Conservation (phyloP, 2,113 vertebrate species). For the Microtus ochrogaster region DNA sequence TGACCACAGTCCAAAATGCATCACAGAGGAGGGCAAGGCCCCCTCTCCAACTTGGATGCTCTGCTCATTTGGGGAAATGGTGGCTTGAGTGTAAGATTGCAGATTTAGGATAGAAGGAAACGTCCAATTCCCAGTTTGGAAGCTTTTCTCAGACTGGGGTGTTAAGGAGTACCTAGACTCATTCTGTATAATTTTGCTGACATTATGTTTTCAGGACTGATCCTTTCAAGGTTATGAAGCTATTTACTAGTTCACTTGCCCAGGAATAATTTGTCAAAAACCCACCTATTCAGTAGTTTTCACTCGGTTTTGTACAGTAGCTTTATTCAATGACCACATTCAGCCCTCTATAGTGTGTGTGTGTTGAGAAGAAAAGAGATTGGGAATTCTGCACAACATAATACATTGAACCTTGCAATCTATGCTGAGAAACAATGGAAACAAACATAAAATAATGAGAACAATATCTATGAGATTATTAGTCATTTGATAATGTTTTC, state of each 20-base stretch:
- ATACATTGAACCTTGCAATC: background rate
- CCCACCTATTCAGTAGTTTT: background rate
- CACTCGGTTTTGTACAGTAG: background rate
- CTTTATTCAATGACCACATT: background rate
- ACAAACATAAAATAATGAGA: constrained; percentile 15
- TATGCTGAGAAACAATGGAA: constrained; percentile 6
- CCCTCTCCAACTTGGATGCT: background rate
- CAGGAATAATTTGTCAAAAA: constrained; percentile 28
- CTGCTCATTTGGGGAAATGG: background rate
- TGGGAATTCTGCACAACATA: background rate
- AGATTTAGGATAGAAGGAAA: constrained; percentile 24
- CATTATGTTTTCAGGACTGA: background rate
- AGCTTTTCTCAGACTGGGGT: background rate
- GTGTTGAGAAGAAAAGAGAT: accelerated
- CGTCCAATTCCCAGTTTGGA: constrained; percentile 10
- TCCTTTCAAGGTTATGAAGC: background rate
- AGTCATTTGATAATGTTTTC: background rate
- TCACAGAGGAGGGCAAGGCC: background rate
- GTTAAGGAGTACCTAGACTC: background rate
- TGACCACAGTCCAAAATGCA: constrained; percentile 12
- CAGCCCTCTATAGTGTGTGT: accelerated
- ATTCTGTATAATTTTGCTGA: background rate
- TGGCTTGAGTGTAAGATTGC: background rate
- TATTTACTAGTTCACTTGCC: background rate
- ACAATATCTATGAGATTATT: background rate